Base-by-base conservation (phyloP, 1,140 invertebrate species). In the Agraylea sexmaculata region DNA sequence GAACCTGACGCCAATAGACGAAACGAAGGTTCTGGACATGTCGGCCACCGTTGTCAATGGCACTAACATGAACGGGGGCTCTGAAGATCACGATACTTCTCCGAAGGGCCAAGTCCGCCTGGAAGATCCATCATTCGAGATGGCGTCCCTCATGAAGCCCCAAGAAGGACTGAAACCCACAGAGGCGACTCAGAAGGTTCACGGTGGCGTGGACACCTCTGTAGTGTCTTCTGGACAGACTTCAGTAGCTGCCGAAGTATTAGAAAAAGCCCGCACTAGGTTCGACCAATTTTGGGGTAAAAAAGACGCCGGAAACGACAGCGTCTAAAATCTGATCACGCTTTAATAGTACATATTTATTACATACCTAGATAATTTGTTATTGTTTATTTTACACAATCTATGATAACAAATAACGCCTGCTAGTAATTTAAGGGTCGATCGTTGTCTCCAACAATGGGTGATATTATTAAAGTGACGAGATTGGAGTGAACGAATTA, bases 241-340 rank as follows among this genome's bases (percentile, higher is more conserved):
- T 1, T 52, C 65, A 15, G 59, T 61, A 49, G 81, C 84, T 4
- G 77, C 77, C 15, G 83, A 87, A 51, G 80, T 85, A 17, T 64
- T 88, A 17, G 83, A 89, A 54, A 77, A 80, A 51, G 84, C 86
- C 45, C 75, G 80, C 41, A 83, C 78, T 57, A 75, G 84, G 42
- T 86, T 87, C 52, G 83, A 89, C 63, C 78, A 86, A 52, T 89
- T 89, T 61, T 90, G 86, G 86, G 80, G 80, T 32, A 68, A 66
- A 40, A 67, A 66, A 35, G 65, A 68, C 37, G 40, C 37, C 13
- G 39, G 41, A 57, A 68, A 52, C 40, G 65, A 66, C 45, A 60
- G 57, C 40, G 65, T 68, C 50, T 68, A 66, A 42, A 31, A 25
- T 8, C 12, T 28, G 19, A 20, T 22, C 17, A 43, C 32, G 45